Evolutionary conservation across 2,797 vertebrate genomes (phyloP).

Genomic region (Catamblyrhynchus diadema): DNA sequence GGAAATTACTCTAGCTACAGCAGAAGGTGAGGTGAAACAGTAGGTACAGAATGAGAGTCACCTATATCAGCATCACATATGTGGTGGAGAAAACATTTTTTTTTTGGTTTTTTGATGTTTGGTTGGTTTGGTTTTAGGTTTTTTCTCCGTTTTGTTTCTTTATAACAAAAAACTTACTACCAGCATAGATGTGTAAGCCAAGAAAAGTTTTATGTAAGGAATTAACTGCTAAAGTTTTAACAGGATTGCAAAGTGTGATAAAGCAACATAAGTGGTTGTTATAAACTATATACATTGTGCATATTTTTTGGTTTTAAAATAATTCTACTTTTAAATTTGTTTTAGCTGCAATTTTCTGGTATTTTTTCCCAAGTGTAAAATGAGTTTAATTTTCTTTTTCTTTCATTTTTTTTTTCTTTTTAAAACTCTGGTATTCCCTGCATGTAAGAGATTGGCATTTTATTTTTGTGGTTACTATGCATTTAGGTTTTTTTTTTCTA

Average conservation of each 20-base stretch:
- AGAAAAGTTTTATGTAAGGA: neutral
- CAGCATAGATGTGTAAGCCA: neutral
- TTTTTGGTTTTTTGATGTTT: neutral
- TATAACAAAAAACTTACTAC: neutral
- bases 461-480: neutral
- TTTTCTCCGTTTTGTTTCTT: neutral
- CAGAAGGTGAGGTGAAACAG: neutral
- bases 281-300: neutral
- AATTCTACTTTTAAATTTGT: neutral
- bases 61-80: neutral
- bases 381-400: neutral
- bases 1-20: neutral
- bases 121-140: fast-evolving
- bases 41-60: neutral
- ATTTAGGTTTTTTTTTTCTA: neutral
- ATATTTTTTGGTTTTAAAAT: neutral
- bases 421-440: neutral
- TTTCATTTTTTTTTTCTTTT: neutral
- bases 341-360: neutral
- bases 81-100: neutral
- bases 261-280: neutral
- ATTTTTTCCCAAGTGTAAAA: neutral
- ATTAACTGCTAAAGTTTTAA: neutral
- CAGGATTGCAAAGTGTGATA: neutral
- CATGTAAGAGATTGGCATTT: neutral